Percentiles rank a stretch among this genome's conserved stretches.
These are phyloP conservation scores for Sarcophaga variegata DNA, from an alignment of 2,888 invertebrate genomes.

Conservation along the genomic window DNA sequence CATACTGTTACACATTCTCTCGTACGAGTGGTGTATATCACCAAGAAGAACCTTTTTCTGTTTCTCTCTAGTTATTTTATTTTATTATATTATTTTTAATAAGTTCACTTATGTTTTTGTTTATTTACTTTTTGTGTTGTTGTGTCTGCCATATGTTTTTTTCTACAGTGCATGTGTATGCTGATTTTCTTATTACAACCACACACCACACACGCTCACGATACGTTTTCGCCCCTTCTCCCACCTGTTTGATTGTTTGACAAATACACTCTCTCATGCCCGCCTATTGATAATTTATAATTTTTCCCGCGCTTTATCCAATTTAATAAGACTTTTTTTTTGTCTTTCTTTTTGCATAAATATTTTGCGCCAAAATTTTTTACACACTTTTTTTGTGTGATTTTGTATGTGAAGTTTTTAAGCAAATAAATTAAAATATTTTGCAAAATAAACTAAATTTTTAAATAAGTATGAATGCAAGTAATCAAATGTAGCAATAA, in stretches of 20 bases:
- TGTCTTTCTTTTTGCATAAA: not conserved
- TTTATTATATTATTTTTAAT: not conserved
- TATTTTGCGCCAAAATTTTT: conserved; percentile 46
- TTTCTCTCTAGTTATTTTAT: not conserved
- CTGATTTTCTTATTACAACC: conserved; percentile 7
- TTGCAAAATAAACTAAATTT: not conserved
- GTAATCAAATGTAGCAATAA: not conserved
- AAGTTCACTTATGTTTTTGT: not conserved
- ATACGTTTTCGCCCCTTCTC: not conserved
- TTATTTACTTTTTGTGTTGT: conserved; percentile 2
- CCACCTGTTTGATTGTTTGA: conserved; percentile 48
- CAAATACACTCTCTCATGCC: conserved; percentile 1
- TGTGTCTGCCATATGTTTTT: conserved; percentile 43
- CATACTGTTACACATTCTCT: not conserved
- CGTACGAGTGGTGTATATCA: too few relatives aligned
- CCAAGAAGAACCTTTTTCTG: not conserved
- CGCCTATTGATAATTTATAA: conserved; percentile 36
- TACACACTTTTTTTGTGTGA: not conserved
- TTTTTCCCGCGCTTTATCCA: conserved; percentile 60
- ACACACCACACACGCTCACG: not conserved
- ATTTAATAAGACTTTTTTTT: conserved; percentile 39
- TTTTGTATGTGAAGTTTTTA: not conserved
- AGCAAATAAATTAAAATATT: not conserved
- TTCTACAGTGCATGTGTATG: conserved; percentile 4
- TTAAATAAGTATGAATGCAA: not conserved